Base-by-base conservation (phyloP, 2,888 invertebrate genomes). In the Drosophila barbarae region DNA sequence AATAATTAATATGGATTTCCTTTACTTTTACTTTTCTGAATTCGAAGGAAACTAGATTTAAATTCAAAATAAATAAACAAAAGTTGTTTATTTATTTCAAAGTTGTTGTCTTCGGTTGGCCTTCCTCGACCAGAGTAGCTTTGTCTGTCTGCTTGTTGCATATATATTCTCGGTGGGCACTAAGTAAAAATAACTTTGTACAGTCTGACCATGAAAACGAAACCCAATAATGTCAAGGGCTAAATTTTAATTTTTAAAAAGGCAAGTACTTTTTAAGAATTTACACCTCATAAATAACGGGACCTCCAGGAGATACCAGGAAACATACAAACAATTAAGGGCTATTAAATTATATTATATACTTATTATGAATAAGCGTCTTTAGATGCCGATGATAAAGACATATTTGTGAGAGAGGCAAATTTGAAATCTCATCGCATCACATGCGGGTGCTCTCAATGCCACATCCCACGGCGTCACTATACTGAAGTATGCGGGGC, bases 391-490 rank as follows among this genome's bases (percentile, higher is more conserved):
- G 8, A 32, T 47, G 5, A 9, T 13, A 32, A 13, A 47, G 13
- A 13, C 18, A n/a, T 42, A 26, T 26, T 26, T 10, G 42, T 26
- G 10, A 21, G 30, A 30, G 15, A 30, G 18, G 1, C 3, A 30
- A 5, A 12, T 15, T 8, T 18, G 15, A 15, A 12, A 12, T 28
- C 18, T 28, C 28, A 30, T 32, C 13, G 12, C 36, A 15, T 76
- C 54, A 87, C 87, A 87, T 87, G 54, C 87, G 86, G 26, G 87
- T 87, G 75, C 87, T 87, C 65, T 86, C 85, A 61, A 87, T 59
- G 46, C 69, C 72, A 54, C 71, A 69, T n/a, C 70, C 61, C 21
- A 54, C 51, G 21, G 69, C 57, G 49, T 73, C 72, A 15, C 42
- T 59, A 12, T 61, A 72, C 49, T 61, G 52, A 15, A 42, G 39